Base-by-base conservation (phyloP, 2,113 vertebrate species). In the Thamnophis sirtalis region DNA sequence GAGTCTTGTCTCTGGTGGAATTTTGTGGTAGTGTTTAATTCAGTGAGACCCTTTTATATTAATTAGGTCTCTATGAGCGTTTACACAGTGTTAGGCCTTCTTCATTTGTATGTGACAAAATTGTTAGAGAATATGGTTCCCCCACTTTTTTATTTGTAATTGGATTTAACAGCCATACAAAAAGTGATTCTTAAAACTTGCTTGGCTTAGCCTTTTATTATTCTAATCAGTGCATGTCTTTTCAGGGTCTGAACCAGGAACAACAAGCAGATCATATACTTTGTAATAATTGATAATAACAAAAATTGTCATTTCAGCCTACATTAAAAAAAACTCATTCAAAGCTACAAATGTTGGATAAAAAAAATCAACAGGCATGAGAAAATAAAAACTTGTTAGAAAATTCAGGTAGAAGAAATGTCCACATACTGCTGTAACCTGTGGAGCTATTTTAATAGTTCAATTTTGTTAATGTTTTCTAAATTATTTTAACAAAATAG, bases 31-130 rank as follows among this genome's bases (percentile, higher is more conserved):
- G 97, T 94, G 92, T 96, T 97, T 97, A 97, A 94, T 97, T 95
- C 91, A 97, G 96, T 97, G 97, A 97, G 96, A 97, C 96, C 95
- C 97, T 97, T 98, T 96, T 97, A 89, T 92, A 92, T 85, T 96
- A 97, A 97, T 97, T 98, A 96, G 97, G 96, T 98, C 97, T 98
- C 96, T 97, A 96, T 97, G 97, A 94, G 94, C 96, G 97, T 98
- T 98, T 98, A 98, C 97, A 97, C 97, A 96, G 96, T 97, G 98
- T 97, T 97, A 98, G 97, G 97, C 97, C 97, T 97, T 97, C 97
- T 97, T 98, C 97, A 92, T 98, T 98, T 98, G 97, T 98, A 98
- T 97, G 97, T 98, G 97, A 97, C 97, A 97, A 97, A 98, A 98
- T 90, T 96, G 95, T 96, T 97, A 97, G 97, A 96, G 95, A 92